Percentiles rank a stretch among this genome's conserved stretches.
Evolutionary conservation across 2,797 vertebrate species (phyloP).

Genomic region (Sebastolobus alascanus): DNA sequence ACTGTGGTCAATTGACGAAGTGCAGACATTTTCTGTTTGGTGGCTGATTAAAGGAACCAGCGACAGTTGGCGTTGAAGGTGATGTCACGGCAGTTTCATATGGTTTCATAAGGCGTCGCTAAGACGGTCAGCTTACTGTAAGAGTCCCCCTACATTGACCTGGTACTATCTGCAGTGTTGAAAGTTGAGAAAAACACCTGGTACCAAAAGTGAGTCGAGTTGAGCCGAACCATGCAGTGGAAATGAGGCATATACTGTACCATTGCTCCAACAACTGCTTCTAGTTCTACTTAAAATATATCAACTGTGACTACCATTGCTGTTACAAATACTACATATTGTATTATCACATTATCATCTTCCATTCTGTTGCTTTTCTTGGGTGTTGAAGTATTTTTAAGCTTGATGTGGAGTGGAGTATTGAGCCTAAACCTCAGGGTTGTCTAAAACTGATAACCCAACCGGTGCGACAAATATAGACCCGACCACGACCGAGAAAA

Average conservation of each 20-base stretch:
- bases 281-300: conserved; percentile 1
- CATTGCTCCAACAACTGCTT: not conserved
- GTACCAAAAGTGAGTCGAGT: too few relatives aligned
- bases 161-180: too few relatives aligned
- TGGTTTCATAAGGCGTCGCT: too few relatives aligned
- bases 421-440: conserved; percentile 23
- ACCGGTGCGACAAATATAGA: conserved; percentile 48
- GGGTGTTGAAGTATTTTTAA: conserved; percentile 12
- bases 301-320: not conserved
- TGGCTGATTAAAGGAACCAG: too few relatives aligned
- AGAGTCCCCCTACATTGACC: too few relatives aligned
- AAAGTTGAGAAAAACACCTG: too few relatives aligned
- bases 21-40: too few relatives aligned
- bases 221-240: not conserved
- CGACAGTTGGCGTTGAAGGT: too few relatives aligned
- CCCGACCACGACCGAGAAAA: conserved; percentile 23
- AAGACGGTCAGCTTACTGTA: too few relatives aligned
- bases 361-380: not conserved
- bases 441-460: conserved; percentile 52
- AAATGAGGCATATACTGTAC: not conserved
- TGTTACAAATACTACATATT: not conserved
- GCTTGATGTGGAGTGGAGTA: not conserved
- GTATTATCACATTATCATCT: conserved; percentile 26
- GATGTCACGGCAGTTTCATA: too few relatives aligned
- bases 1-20: too few relatives aligned